phyloP scores from a whole-genome alignment of 2,113 vertebrate genomes.

The Rhodinocichla rosea region DNA sequence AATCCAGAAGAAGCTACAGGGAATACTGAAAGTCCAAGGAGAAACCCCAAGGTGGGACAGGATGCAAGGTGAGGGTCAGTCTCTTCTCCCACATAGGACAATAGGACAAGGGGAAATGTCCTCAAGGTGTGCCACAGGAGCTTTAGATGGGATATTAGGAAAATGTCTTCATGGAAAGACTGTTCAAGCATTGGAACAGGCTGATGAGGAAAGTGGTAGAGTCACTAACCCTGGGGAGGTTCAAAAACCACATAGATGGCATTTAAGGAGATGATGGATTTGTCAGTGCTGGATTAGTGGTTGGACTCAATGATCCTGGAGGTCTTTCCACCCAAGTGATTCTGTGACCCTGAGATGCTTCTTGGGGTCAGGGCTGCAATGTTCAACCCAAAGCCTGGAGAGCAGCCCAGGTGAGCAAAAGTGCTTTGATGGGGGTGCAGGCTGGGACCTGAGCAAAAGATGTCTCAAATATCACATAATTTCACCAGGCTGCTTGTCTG shows the following conservation, averaged over 20 bases:
- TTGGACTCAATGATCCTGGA: neutral
- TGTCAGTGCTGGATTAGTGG: neutral
- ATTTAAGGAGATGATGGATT: neutral
- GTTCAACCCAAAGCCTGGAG: neutral
- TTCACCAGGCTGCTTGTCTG: neutral
- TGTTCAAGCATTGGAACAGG: neutral
- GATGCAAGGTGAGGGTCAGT: accelerated
- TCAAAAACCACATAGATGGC: neutral
- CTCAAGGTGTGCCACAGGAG: neutral
- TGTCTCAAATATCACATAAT: neutral
- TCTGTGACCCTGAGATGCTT: neutral
- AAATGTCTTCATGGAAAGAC: neutral
- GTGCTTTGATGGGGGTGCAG: neutral
- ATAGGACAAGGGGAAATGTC: neutral
- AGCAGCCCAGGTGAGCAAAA: neutral
- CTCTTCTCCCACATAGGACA: neutral
- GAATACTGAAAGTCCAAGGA: neutral
- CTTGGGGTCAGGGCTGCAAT: neutral
- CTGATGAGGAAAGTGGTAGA: neutral
- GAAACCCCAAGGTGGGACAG: neutral
- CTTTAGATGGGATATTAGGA: neutral
- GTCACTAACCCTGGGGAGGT: neutral
- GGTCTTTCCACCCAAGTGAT: neutral
- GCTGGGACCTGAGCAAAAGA: neutral
- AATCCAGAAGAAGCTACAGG: neutral